These are phyloP conservation scores for Virgularia gustaviana DNA, from an alignment of 92 coral and sea anemone genomes.

Conservation along the genomic window DNA sequence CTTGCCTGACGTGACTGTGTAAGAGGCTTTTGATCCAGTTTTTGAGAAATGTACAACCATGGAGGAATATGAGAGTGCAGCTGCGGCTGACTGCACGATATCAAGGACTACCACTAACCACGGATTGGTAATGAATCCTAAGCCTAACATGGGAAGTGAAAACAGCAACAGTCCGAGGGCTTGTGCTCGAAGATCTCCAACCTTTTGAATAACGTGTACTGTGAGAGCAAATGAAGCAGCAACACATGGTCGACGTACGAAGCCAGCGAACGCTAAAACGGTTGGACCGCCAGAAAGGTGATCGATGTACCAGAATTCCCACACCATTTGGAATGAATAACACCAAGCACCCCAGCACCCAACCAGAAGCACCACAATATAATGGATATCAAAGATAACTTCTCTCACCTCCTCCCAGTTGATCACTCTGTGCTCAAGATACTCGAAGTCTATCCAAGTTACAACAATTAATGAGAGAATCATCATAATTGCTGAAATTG, in stretches of 20 bases:
- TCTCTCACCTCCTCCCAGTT: background rate
- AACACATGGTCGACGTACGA: slow-evolving; percentile 1
- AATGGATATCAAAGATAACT: background rate
- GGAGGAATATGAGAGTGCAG: background rate
- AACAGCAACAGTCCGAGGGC: background rate
- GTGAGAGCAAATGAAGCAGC: background rate
- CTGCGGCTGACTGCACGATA: background rate
- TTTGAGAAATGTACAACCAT: slow-evolving; percentile 2
- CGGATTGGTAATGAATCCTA: background rate
- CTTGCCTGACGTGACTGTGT: background rate
- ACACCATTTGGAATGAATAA: background rate
- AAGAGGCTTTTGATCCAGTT: background rate
- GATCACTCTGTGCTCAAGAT: background rate
- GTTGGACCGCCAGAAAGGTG: background rate
- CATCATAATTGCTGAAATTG: background rate
- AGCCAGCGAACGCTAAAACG: background rate
- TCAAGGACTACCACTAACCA: slow-evolving; percentile 5
- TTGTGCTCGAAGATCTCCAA: background rate
- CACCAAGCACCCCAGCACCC: background rate
- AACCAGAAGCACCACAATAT: background rate
- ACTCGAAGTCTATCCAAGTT: background rate
- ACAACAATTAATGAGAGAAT: background rate
- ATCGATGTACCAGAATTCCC: slow-evolving; percentile 23
- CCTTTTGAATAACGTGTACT: background rate
- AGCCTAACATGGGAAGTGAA: background rate